Conservation (phyloP, 2,797 vertebrate species). For the Poeciliopsis paucimaculata region DNA sequence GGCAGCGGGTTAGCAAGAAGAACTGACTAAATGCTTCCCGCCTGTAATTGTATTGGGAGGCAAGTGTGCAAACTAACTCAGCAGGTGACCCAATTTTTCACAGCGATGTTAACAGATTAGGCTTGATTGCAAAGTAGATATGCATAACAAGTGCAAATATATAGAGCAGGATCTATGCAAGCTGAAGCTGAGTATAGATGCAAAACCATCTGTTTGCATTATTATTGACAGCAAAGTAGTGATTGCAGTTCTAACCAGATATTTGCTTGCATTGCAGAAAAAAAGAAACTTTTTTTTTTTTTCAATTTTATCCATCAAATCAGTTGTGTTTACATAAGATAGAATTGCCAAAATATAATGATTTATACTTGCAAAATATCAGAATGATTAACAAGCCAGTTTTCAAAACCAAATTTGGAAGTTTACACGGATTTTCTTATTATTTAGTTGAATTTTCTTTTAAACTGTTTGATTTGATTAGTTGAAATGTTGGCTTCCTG, state of each 20-base stretch:
- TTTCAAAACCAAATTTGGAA: not conserved
- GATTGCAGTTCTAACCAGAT: not conserved
- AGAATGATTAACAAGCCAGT: not conserved
- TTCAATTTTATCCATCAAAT: not conserved
- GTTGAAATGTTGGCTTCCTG: not conserved
- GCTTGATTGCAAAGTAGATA: constrained; percentile 35
- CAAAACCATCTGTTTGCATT: not conserved
- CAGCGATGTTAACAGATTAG: constrained; percentile 28
- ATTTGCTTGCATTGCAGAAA: not conserved
- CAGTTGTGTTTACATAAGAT: too few species aligned
- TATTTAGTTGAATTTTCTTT: not conserved
- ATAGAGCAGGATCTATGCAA: constrained; percentile 46
- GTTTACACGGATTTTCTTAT: not conserved
- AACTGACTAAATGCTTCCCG: constrained; percentile 30
- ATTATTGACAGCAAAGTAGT: not conserved
- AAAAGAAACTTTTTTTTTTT: not conserved
- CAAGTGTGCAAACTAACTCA: constrained; percentile 43
- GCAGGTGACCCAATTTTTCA: constrained; percentile 56
- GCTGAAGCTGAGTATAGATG: constrained; percentile 10
- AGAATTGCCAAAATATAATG: not conserved
- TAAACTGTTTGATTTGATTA: not conserved
- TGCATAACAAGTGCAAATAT: constrained; percentile 17
- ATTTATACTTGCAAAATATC: not conserved
- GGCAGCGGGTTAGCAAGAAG: constrained; percentile 27
- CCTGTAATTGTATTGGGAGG: constrained; percentile 14